These are phyloP conservation scores for Helarctos malayanus DNA, from an alignment of 2,797 vertebrate genomes.

Conservation along the genomic window DNA sequence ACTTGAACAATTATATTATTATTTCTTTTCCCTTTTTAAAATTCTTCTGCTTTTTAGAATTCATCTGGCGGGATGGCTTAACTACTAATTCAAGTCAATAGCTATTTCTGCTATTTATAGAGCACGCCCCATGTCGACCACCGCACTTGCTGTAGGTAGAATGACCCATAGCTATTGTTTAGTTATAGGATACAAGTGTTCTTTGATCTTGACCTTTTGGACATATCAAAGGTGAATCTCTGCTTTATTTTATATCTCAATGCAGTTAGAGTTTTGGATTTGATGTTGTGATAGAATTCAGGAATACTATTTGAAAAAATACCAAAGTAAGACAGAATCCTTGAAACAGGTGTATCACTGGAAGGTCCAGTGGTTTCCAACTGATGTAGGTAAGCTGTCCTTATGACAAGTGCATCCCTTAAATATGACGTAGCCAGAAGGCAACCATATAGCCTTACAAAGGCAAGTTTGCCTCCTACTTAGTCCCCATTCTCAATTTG, in stretches of 20 bases:
- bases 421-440: neutral
- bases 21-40: neutral
- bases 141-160: neutral
- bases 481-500: neutral
- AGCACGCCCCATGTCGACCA: too few relatives aligned
- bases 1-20: neutral
- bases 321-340: neutral
- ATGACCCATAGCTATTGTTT: neutral
- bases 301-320: neutral
- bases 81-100: too few relatives aligned
- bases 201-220: neutral
- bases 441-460: neutral
- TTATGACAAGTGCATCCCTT: too few relatives aligned
- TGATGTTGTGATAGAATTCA: neutral
- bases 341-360: neutral
- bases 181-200: neutral
- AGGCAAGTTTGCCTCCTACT: neutral
- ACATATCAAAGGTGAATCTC: neutral
- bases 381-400: neutral
- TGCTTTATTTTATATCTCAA: neutral
- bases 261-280: neutral
- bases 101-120: too few relatives aligned
- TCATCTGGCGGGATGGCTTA: too few relatives aligned
- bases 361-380: neutral
- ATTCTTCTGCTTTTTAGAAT: neutral